Evolutionary conservation across 64 coral and sea anemone genomes (phyloP), one percentile per base, ranked within the genome.

Genomic region (Dendrophyllia cribrosa): DNA sequence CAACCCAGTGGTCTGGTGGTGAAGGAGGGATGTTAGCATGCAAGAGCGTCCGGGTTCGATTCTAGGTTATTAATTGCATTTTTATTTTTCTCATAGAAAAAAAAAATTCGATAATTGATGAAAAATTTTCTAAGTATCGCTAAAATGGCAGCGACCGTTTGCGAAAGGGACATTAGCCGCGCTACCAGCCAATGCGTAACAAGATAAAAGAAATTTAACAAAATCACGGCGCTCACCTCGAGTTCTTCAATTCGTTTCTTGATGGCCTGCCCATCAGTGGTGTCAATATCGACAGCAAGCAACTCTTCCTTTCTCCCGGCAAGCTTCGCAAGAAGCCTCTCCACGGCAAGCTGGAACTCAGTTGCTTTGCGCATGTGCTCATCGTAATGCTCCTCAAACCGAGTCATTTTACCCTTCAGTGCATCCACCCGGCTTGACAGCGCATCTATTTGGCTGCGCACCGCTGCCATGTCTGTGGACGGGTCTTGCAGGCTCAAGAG

Each of bases 361-460:
- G 23, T 21, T 16, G 92, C 95, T 43, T 97, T 88, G 79, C 90
- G 85, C 63, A 97, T 51, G 88, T 97, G 95, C 19, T 97, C 95
- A 44, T 94, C 88, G 14, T 97, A 97, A 89, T 97, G 95, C 56
- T 97, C 95, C 34, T 97, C 95, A 71, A 93, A 97, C 8, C 70
- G 85, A 2, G 66, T 55, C 70, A 97, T 90, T 55, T 83, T 94
- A 55, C 72, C 83, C 58, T 97, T 97, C 16, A 97, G 52, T 14
- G 90, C 91, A 34, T 84, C 89, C 8, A 97, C 95, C 9, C 95
- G 55, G 34, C 51, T 83, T 70, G 72, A 88, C 46, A 97, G 92
- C 9, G 92, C 95, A 69, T 90, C 88, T 67, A 97, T 70, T 60
- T 97, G 91, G 17, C 79, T 88, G 63, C 80, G 66, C 9, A 97